These are phyloP conservation scores for Rutpela maculata DNA, from an alignment of 2,888 invertebrate genomes.

Conservation along the genomic window DNA sequence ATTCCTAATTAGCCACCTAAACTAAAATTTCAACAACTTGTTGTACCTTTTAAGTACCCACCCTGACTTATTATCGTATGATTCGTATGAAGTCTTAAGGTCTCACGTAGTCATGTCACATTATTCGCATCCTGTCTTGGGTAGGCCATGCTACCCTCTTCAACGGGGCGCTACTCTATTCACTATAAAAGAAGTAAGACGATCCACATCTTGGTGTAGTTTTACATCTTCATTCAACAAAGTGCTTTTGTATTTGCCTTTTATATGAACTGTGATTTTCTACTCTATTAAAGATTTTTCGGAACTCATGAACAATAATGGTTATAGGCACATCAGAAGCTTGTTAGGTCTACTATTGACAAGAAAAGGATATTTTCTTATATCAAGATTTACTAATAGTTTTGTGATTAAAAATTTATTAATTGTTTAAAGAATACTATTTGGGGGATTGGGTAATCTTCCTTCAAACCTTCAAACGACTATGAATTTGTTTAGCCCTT, in stretches of 20 bases:
- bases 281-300: slow-evolving; percentile 52
- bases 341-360: slow-evolving; percentile 42
- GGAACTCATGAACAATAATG: slow-evolving; percentile 36
- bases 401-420: background rate
- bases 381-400: slow-evolving; percentile 39
- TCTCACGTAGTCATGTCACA: slow-evolving; percentile 58
- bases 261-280: slow-evolving; percentile 52
- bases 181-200: slow-evolving; percentile 58
- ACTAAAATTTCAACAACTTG: background rate
- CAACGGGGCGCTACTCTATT: slow-evolving; percentile 45
- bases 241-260: slow-evolving; percentile 52
- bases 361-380: slow-evolving; percentile 48
- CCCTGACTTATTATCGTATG: slow-evolving; percentile 52
- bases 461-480: too few species aligned
- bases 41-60: slow-evolving; percentile 11
- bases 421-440: too few species aligned
- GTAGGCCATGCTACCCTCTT: slow-evolving; percentile 54
- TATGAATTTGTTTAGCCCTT: too few species aligned
- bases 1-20: background rate
- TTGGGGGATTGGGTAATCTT: too few species aligned
- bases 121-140: slow-evolving; percentile 54
- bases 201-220: slow-evolving; percentile 59
- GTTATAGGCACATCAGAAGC: slow-evolving; percentile 44
- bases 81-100: slow-evolving; percentile 48
- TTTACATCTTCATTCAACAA: slow-evolving; percentile 58